Evolutionary conservation across 2,797 vertebrate genomes (phyloP), one percentile per base, ranked within the genome.

Genomic region (Tenualosa thibaudeaui): DNA sequence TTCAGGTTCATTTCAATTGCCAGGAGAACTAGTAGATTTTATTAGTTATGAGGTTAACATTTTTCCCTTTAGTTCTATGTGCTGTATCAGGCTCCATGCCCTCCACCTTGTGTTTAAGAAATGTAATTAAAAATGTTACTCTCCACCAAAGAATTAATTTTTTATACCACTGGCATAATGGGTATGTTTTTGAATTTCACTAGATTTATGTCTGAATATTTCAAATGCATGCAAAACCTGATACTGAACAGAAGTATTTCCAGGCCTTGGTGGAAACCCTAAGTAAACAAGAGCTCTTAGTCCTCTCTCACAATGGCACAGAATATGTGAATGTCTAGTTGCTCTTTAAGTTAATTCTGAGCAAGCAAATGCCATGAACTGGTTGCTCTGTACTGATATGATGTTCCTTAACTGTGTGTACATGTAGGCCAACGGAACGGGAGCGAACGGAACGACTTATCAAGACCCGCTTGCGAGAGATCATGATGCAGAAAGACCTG

Each of bases 401-500:
- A 81, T 22, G 71, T 86, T 68, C 60, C 50, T 81, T 56, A 75
- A 58, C 89, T 88, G 8, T 49, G 15, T 78, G n/a, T 54, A 1
- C 49, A 49, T 81, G 31, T 22, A 99, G 98, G 91, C 98, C 98
- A 54, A 99, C 98, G 12, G 98, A 99, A 92, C 95, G 98, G 43
- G 98, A 98, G 50, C 95, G 97, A 82, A 99, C 98, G 0, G 98
- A 99, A 84, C 94, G 97, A 31, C 93, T 99, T 8, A 98, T 99
- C 90, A 99, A 97, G 93, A 96, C 94, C 46, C 96, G 97, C 10
- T 95, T 99, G 91, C 91, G 98, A 83, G 98, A 99, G 93, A 99
- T 99, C 85, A 99, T 99, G 98, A 99, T 99, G 98, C 98, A 99
- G 93, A 98, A 97, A 56, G 98, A 99, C 93, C 93, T 99, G 94